Evolutionary conservation across 2,113 vertebrate genomes (phyloP).

Genomic region (Forbesichthys agassizii): DNA sequence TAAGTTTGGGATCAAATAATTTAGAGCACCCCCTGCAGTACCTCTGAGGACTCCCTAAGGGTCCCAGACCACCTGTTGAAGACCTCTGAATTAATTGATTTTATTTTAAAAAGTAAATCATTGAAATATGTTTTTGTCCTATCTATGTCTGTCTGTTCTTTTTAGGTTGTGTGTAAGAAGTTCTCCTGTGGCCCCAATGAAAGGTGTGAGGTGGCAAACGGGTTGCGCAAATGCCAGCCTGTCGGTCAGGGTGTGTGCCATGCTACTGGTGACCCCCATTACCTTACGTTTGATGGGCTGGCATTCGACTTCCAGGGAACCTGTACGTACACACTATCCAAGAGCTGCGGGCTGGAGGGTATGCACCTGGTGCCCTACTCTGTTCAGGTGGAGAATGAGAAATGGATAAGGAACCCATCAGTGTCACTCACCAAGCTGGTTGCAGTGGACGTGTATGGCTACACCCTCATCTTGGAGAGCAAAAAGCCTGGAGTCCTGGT

Average conservation of each 20-base stretch:
- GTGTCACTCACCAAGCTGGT: conserved; percentile 66
- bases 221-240: not conserved
- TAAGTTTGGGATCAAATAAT: too few relatives aligned
- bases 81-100: not conserved
- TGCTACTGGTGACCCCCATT: conserved; percentile 70
- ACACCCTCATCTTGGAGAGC: conserved; percentile 55
- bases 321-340: conserved; percentile 70
- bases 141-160: conserved; percentile 22
- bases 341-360: conserved; percentile 46
- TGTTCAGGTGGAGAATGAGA: conserved; percentile 69
- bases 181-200: conserved; percentile 47
- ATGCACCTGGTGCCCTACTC: conserved; percentile 56
- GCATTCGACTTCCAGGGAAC: conserved; percentile 70
- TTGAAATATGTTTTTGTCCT: not conserved
- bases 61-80: too few relatives aligned
- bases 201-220: conserved; percentile 49
- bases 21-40: too few relatives aligned
- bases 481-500: conserved; percentile 66
- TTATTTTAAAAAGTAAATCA: not conserved
- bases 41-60: too few relatives aligned
- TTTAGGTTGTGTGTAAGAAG: conserved; percentile 59
- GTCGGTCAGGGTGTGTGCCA: conserved; percentile 57
- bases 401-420: conserved; percentile 41
- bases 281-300: conserved; percentile 65
- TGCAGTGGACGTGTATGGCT: conserved; percentile 54